Conservation (phyloP, 2,113 vertebrate genomes). For the Pelecanus crispus region DNA sequence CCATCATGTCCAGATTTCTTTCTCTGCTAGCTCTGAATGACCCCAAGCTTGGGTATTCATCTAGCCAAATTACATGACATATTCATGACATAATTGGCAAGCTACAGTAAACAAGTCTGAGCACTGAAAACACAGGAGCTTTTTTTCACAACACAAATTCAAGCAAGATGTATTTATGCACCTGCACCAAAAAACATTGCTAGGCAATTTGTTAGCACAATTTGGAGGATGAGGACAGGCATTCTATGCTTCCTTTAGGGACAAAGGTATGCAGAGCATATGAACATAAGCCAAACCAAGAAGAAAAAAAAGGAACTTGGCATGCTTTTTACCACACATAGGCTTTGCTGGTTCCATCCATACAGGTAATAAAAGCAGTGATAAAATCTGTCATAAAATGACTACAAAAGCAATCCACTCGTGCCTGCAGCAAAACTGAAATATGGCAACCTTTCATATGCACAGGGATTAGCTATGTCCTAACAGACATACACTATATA, state of each 20-base stretch:
- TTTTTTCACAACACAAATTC: background rate
- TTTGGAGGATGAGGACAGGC: background rate
- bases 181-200: background rate
- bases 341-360: background rate
- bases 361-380: background rate
- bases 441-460: background rate
- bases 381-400: background rate
- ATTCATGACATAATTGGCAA: background rate
- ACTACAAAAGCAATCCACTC: background rate
- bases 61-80: background rate
- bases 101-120: background rate
- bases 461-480: background rate
- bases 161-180: background rate
- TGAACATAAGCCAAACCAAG: background rate
- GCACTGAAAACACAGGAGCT: background rate
- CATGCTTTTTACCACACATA: background rate
- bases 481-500: background rate
- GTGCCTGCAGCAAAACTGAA: background rate
- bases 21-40: background rate
- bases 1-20: background rate
- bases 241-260: background rate
- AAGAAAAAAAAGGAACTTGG: background rate
- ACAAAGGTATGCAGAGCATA: background rate
- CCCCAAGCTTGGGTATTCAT: background rate
- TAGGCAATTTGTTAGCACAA: background rate